Conservation (phyloP, 2,888 invertebrate genomes). For the Osmoderma eremita region DNA sequence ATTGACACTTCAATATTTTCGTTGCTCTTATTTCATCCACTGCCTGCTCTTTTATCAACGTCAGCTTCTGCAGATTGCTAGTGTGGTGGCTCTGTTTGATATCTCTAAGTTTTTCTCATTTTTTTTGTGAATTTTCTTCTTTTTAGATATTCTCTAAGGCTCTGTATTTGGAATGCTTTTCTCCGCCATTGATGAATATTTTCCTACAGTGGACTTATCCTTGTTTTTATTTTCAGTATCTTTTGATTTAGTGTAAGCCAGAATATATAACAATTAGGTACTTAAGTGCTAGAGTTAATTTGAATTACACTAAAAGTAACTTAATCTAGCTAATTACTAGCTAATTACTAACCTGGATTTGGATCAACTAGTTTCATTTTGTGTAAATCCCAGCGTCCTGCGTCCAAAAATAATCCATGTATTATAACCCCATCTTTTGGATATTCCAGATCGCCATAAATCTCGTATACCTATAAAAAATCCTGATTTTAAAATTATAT, state of each 20-base stretch:
- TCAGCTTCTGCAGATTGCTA: neutral
- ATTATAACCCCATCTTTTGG: slow-evolving; percentile 78
- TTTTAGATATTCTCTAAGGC: neutral
- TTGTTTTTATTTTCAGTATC: neutral
- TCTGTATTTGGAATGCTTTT: neutral
- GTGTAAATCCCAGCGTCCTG: slow-evolving; percentile 83
- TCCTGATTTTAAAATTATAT: too few relatives aligned
- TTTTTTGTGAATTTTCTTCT: neutral
- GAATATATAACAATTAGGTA: neutral
- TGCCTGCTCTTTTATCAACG: neutral
- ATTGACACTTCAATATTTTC: neutral
- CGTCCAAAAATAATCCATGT: slow-evolving; percentile 88
- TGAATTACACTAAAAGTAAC: neutral
- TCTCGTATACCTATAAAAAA: slow-evolving; percentile 52
- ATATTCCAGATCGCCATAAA: slow-evolving; percentile 68
- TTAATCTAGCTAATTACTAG: neutral
- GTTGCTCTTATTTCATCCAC: neutral
- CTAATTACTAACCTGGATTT: slow-evolving; percentile 70
- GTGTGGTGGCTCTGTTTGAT: neutral
- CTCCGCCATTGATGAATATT: neutral
- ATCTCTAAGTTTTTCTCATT: too few relatives aligned
- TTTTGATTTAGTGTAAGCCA: neutral
- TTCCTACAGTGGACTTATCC: neutral
- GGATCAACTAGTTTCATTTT: slow-evolving; percentile 79
- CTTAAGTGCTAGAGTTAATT: neutral